Evolutionary conservation across 2,113 vertebrate genomes (phyloP).

Genomic region (Clupea harengus): DNA sequence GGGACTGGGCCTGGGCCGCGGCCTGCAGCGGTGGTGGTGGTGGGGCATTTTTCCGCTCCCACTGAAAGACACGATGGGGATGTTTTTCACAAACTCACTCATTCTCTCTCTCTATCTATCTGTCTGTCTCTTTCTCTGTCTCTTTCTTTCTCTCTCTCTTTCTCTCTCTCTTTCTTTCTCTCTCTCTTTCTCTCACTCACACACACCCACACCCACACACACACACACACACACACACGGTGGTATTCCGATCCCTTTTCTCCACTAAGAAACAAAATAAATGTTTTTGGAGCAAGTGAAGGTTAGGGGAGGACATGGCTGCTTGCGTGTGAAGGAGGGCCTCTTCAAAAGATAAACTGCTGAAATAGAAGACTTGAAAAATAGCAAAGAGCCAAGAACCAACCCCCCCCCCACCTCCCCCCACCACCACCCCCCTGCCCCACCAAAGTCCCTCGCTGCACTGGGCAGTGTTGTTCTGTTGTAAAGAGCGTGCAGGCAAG

Average conservation of each 20-base stretch:
- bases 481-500: neutral
- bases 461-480: neutral
- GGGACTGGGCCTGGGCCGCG: neutral
- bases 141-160: no score
- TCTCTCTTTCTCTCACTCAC: neutral
- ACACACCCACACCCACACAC: neutral
- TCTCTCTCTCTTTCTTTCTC: neutral
- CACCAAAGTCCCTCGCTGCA: neutral
- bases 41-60: neutral
- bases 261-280: neutral
- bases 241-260: neutral
- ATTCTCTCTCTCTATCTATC: neutral
- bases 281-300: neutral
- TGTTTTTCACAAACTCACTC: neutral
- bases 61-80: neutral
- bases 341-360: constrained; percentile 8
- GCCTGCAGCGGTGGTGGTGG: neutral
- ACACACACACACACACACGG: neutral
- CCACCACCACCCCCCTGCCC: neutral
- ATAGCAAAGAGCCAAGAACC: neutral
- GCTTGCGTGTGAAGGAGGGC: constrained; percentile 5
- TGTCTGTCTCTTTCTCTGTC: neutral
- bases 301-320: neutral
- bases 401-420: neutral
- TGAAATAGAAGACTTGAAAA: constrained; percentile 10